Base-by-base conservation (phyloP, 2,113 vertebrate species). In the Lucifuga dentata region DNA sequence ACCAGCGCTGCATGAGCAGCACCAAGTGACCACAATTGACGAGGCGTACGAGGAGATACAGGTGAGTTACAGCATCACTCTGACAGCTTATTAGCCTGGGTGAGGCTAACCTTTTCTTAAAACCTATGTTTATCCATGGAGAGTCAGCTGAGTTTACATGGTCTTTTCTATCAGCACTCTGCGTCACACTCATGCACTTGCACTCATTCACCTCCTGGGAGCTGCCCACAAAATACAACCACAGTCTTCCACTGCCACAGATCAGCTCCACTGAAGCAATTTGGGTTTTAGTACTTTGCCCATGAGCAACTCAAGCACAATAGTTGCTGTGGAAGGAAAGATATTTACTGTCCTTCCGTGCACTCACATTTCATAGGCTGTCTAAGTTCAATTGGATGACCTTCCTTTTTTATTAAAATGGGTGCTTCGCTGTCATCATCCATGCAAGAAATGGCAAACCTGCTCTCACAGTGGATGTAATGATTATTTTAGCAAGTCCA, bases 11-110 rank as follows among this genome's bases (percentile, higher is more conserved):
- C 97, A 99, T 41, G 95, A 98, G 89, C 97, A 98, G 90, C 97
- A 99, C 88, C 97, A 98, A 84, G 96, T 99, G 78, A 98, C 97
- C 74, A 95, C 94, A 13, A 94, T 98, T 11, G 97, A 99, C 0
- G 97, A 99, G 0, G 97, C 97, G 10, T 99, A 93, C 10, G 97
- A 98, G 72, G 97, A 99, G 92, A 91, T 99, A 87, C 97, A 99
- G 96, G 97, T 98, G 79, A 39, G 92, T 53, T 8, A 12, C 5
- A 5, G 70, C 44, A 17, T 5, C 52, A 12, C 50, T 46, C 17
- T 58, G 71, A 72, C 57, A 67, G 53, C 67, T 78, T 49, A 72
- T 73, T 86, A 73, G 74, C 24, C n/a, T 48, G 46, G 49, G 55
- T 11, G 52, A 75, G 59, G 33, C 24, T 68, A 65, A 64, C 59